Base-by-base conservation (phyloP, 2,888 invertebrate genomes). In the Macrophya alboannulata region DNA sequence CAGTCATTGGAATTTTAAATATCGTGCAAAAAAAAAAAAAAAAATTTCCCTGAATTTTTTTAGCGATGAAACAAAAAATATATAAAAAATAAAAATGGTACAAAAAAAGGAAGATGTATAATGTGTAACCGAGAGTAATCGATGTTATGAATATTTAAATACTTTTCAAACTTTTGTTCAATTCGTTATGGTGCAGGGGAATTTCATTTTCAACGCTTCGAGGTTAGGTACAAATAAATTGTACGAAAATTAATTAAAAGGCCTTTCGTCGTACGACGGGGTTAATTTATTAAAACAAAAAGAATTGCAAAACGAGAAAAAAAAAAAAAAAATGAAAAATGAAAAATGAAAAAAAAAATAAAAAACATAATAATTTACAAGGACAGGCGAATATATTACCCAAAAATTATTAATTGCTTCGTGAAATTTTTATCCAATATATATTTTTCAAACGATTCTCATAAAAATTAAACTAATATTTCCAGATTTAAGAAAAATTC, bases 131-230 rank as follows among this genome's bases (percentile, higher is more conserved):
- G 12, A 43, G 43, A 74, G 74, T 21, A 43, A 74, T 68, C 68
- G 68, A 68, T 68, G 68, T 68, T 68, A 68, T 68, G 68, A 68
- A 68, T 68, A 37, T 68, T 68, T 68, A 68, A 68, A 68, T 37
- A 68, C 68, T 68, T 68, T 37, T 68, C 37, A 37, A 68, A 68
- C 68, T 68, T 68, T 68, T 68, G 68, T 68, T 37, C 31, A 37
- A 68, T 68, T 68, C 68, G 68, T 6, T 68, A n/a, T n/a, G 37
- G 37, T 55, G 6, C n/a, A 43, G 6, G 17, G 37, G 37, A 68
- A 68, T 68, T 68, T 68, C 37, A 68, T 68, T 68, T 68, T 37
- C 68, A 31, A 37, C 68, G 37, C 37, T 68, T 37, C 37, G 10
- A 12, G 4, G 37, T 37, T 68, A 15, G 37, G 21, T 21, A 62